Conservation (phyloP, 1,140 invertebrate genomes). For the Camponotus pennsylvanicus region DNA sequence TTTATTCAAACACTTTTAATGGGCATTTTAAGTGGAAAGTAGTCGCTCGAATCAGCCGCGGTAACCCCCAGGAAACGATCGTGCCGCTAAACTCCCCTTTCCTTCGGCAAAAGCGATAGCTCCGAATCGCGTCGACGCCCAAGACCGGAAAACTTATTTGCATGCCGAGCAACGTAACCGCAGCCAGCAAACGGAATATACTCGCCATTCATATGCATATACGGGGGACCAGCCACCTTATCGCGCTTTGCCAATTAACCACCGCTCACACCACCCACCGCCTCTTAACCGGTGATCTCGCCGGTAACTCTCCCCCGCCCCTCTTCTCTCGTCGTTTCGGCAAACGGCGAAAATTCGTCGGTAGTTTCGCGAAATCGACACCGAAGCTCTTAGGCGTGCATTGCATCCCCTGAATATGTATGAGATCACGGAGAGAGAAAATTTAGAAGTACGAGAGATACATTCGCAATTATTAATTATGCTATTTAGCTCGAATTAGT, state of each 20-base stretch:
- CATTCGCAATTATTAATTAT: constrained; percentile 14
- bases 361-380: constrained; percentile 61
- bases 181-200: constrained; percentile 70
- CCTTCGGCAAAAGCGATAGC: constrained; percentile 41
- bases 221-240: constrained; percentile 71
- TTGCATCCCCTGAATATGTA: constrained; percentile 67
- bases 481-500: background rate
- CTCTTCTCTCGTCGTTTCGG: background rate
- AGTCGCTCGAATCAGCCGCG: background rate
- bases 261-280: constrained; percentile 17
- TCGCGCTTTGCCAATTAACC: constrained; percentile 78
- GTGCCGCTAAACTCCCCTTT: background rate
- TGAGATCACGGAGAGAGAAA: constrained; percentile 37
- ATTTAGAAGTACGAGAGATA: constrained; percentile 34
- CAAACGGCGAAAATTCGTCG: constrained; percentile 61
- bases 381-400: constrained; percentile 46
- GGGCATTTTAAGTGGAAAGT: constrained; percentile 15
- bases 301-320: background rate
- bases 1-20: constrained; percentile 40
- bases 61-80: constrained; percentile 7
- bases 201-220: constrained; percentile 78
- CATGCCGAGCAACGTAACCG: constrained; percentile 68
- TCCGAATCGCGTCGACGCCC: constrained; percentile 10
- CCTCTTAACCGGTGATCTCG: constrained; percentile 34
- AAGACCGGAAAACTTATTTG: constrained; percentile 73